phyloP scores from a whole-genome alignment of 2,888 invertebrate species.

The Rhimphoctona megacephalus region DNA sequence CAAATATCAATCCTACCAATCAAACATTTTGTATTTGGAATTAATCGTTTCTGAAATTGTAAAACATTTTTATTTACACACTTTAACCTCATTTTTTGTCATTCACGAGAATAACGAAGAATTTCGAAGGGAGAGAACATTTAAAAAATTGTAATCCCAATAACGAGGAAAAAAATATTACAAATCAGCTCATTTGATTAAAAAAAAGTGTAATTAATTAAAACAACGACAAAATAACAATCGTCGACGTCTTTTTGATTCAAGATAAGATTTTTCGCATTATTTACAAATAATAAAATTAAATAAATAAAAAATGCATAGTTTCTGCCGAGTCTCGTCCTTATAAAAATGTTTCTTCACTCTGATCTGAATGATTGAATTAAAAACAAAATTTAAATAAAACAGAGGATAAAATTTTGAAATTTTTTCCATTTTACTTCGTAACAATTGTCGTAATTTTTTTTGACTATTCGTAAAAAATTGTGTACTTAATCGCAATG shows the following conservation, averaged over 20 bases:
- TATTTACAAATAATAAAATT: constrained; percentile 56
- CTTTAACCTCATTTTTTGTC: too few relatives aligned
- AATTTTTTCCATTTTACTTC: not conserved
- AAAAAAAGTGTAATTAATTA: constrained; percentile 67
- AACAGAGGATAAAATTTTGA: not conserved
- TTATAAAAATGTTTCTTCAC: not conserved
- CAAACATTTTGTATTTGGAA: not conserved
- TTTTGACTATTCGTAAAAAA: not conserved
- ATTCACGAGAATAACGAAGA: too few relatives aligned
- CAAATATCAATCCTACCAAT: too few relatives aligned
- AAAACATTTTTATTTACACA: too few relatives aligned
- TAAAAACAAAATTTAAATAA: constrained; percentile 20
- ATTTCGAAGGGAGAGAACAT: too few relatives aligned
- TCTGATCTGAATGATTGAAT: not conserved
- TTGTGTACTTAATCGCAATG: constrained; percentile 12
- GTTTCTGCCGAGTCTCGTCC: constrained; percentile 38
- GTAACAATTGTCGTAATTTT: not conserved
- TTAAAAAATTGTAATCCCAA: constrained; percentile 53
- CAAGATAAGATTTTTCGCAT: constrained; percentile 73
- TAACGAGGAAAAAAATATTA: constrained; percentile 54
- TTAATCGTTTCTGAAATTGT: not conserved
- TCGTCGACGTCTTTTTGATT: constrained; percentile 81
- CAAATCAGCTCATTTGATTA: constrained; percentile 23
- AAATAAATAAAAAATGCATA: constrained; percentile 7
- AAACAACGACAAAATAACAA: too few relatives aligned